Evolutionary conservation across 64 coral and sea anemone genomes (phyloP).

Genomic region (Acropora yongei): DNA sequence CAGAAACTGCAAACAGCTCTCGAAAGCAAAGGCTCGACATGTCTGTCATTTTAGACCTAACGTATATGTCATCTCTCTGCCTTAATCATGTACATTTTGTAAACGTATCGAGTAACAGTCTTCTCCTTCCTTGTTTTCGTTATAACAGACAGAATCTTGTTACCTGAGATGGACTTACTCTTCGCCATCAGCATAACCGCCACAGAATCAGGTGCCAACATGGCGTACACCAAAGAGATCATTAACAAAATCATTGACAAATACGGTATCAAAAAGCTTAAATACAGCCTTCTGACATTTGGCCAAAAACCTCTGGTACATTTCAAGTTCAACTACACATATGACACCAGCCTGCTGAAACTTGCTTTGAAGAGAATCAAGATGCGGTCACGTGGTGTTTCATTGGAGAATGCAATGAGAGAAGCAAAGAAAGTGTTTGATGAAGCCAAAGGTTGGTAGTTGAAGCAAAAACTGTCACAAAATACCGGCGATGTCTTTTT

Average conservation of each 20-base stretch:
- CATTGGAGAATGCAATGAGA: conserved; percentile 54
- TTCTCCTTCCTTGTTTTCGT: no score
- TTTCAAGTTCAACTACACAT: conserved; percentile 36
- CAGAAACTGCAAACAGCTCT: no score
- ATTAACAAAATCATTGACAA: conserved; percentile 76
- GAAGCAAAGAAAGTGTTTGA: conserved; percentile 65
- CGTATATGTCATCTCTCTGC: no score
- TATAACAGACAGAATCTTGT: conserved; percentile 39
- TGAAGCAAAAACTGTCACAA: neutral
- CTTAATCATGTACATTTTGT: no score
- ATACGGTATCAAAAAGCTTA: conserved; percentile 63
- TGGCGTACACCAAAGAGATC: conserved; percentile 73
- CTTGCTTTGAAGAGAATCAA: neutral
- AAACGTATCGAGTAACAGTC: no score
- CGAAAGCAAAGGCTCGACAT: no score
- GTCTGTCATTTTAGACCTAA: no score
- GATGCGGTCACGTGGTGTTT: conserved; percentile 21
- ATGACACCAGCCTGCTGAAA: neutral
- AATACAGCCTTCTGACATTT: conserved; percentile 73
- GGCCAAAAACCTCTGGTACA: conserved; percentile 45
- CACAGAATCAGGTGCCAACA: conserved; percentile 49
- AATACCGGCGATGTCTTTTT: no score
- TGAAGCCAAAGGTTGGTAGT: conserved; percentile 31
- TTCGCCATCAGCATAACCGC: conserved; percentile 74
- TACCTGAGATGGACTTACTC: conserved; percentile 74